phyloP scores from a whole-genome alignment of 2,888 invertebrate species.

The Silvanus unidentatus region DNA sequence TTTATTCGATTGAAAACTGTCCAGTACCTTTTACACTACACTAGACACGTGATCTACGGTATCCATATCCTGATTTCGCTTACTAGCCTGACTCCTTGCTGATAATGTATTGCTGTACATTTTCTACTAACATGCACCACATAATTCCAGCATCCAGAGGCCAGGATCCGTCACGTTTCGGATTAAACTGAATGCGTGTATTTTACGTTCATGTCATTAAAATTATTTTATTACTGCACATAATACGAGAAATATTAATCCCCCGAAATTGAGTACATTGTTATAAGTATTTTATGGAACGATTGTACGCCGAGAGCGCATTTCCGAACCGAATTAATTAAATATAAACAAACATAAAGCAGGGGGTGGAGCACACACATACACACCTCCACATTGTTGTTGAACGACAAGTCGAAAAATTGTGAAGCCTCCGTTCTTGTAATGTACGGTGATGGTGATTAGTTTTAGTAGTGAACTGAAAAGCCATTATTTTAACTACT shows the following conservation, averaged over 20 bases:
- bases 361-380: too few species aligned
- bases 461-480: constrained; percentile 13
- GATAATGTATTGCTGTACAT: constrained; percentile 28
- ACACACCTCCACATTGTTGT: too few species aligned
- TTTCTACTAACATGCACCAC: constrained; percentile 14
- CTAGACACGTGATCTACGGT: constrained; percentile 32
- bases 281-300: too few species aligned
- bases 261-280: too few species aligned
- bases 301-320: too few species aligned
- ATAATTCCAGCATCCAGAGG: constrained; percentile 12
- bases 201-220: too few species aligned
- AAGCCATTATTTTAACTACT: neutral
- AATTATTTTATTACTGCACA: too few species aligned
- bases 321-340: too few species aligned
- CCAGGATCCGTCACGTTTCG: constrained; percentile 9
- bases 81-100: constrained; percentile 21
- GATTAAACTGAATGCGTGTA: constrained; percentile 5
- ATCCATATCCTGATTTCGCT: constrained; percentile 27
- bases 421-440: too few species aligned
- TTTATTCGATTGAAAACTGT: constrained; percentile 32
- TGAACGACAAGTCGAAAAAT: too few species aligned
- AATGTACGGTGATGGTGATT: constrained; percentile 12
- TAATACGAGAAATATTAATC: too few species aligned
- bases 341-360: too few species aligned
- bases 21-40: constrained; percentile 35